Conservation (phyloP, 1,140 invertebrate genomes). For the Cyrtorhinus lividipennis region DNA sequence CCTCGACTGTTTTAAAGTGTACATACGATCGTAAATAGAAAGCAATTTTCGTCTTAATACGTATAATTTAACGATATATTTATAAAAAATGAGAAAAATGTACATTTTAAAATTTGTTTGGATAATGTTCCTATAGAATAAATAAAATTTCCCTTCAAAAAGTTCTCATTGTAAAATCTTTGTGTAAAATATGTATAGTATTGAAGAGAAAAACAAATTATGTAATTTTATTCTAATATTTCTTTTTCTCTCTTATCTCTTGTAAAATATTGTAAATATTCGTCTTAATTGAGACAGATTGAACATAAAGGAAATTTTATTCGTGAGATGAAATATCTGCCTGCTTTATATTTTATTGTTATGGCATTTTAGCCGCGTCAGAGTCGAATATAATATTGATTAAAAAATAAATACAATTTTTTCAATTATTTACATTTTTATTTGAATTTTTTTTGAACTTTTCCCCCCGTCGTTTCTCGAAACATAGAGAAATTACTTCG, state of each 20-base stretch:
- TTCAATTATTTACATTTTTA: background rate
- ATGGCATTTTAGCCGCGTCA: background rate
- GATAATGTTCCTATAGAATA: conserved; percentile 5
- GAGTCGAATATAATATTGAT: conserved; percentile 2
- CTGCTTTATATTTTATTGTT: conserved; percentile 2
- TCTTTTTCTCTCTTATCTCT: background rate
- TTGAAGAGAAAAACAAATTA: background rate
- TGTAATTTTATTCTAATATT: background rate
- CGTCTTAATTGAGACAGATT: background rate
- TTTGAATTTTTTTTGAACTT: background rate
- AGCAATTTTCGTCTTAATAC: too few relatives aligned
- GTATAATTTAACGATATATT: conserved; percentile 1
- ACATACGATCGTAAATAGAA: too few relatives aligned
- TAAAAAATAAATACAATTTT: background rate
- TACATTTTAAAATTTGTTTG: background rate
- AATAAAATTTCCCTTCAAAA: background rate
- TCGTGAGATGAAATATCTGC: background rate
- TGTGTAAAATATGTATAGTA: too few relatives aligned
- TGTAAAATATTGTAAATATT: background rate
- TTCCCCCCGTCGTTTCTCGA: too few relatives aligned
- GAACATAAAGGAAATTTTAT: background rate
- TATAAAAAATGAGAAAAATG: background rate
- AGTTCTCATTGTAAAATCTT: background rate
- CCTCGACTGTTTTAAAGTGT: conserved; percentile 8
- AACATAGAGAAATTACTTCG: too few relatives aligned